phyloP scores from a whole-genome alignment of 2,113 vertebrate species.

The Benitochromis conjunctus region DNA sequence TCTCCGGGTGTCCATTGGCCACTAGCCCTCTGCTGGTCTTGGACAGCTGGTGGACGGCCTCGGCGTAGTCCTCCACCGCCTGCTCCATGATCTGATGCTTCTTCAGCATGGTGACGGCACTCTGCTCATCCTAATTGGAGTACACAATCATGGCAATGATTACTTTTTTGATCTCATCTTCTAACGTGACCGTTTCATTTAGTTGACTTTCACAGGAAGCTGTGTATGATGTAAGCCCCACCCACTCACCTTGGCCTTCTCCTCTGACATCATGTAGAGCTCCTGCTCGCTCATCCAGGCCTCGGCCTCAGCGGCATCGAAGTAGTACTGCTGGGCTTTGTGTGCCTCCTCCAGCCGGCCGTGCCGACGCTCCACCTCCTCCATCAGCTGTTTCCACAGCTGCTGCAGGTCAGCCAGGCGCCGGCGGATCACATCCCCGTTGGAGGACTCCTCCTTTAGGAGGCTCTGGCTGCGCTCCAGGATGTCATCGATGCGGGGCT shows the following conservation, averaged over 20 bases:
- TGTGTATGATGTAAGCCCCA: neutral
- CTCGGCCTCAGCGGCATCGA: slow-evolving; percentile 91
- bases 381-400: slow-evolving; percentile 83
- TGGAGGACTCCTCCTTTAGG: slow-evolving; percentile 75
- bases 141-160: neutral
- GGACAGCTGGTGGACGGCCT: slow-evolving; percentile 93
- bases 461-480: slow-evolving; percentile 87
- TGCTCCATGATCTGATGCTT: slow-evolving; percentile 98
- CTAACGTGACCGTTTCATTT: neutral
- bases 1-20: slow-evolving; percentile 89
- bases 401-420: slow-evolving; percentile 81
- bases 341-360: slow-evolving; percentile 87
- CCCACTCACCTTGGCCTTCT: slow-evolving; percentile 90
- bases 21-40: slow-evolving; percentile 94
- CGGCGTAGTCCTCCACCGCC: slow-evolving; percentile 95
- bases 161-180: neutral
- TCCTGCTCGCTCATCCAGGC: slow-evolving; percentile 99
- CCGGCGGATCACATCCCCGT: slow-evolving; percentile 73
- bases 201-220: neutral
- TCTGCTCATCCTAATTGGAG: slow-evolving; percentile 87
- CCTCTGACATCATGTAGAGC: slow-evolving; percentile 99
- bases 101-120: slow-evolving; percentile 94
- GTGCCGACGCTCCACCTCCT: slow-evolving; percentile 85
- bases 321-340: slow-evolving; percentile 95
- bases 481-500: slow-evolving; percentile 91